phyloP scores from a whole-genome alignment of 2,888 invertebrate species.

The Salpingus planirostris region DNA sequence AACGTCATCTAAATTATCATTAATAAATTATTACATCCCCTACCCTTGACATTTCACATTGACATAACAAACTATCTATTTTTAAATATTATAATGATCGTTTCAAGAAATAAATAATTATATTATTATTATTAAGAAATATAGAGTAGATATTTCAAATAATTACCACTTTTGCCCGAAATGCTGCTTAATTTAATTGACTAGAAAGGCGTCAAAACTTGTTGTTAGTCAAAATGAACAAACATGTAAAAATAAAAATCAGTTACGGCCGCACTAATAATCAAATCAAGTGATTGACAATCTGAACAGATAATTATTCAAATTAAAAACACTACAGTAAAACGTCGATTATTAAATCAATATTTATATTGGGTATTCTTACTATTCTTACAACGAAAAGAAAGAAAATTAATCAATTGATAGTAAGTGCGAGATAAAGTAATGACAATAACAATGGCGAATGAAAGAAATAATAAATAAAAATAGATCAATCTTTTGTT shows the following conservation, averaged over 20 bases:
- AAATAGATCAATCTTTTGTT: too few relatives aligned
- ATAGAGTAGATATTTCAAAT: conserved; percentile 20
- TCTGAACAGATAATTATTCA: too few relatives aligned
- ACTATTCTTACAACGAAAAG: too few relatives aligned
- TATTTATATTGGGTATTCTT: conserved; percentile 4
- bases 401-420: too few relatives aligned
- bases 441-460: too few relatives aligned
- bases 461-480: too few relatives aligned
- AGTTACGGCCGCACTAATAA: too few relatives aligned
- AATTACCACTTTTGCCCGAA: conserved; percentile 8
- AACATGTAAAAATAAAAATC: not conserved
- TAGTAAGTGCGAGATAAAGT: too few relatives aligned
- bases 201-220: conserved; percentile 15
- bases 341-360: conserved; percentile 5
- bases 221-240: too few relatives aligned
- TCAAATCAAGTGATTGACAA: too few relatives aligned
- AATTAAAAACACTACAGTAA: conserved; percentile 4
- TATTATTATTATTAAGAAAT: too few relatives aligned
- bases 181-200: conserved; percentile 15
- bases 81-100: conserved; percentile 26
- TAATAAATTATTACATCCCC: conserved; percentile 34
- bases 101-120: conserved; percentile 28
- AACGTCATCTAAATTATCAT: too few relatives aligned
- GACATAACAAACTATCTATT: conserved; percentile 25
- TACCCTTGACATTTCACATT: conserved; percentile 36